These are phyloP conservation scores for Deroptyus accipitrinus DNA, from an alignment of 2,113 vertebrate genomes.

Conservation along the genomic window DNA sequence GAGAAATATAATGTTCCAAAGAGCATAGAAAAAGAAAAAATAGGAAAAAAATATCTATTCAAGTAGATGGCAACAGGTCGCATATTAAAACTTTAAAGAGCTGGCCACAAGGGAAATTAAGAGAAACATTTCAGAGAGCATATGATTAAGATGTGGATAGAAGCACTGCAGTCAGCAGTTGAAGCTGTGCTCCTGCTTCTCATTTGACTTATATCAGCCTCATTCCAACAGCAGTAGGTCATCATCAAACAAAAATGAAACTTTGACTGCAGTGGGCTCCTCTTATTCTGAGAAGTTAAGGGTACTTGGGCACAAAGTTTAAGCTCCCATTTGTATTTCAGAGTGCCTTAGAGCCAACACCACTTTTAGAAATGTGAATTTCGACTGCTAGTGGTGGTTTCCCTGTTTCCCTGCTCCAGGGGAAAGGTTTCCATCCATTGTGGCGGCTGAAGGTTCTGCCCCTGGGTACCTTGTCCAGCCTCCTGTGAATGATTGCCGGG, in stretches of 20 bases:
- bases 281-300: background rate
- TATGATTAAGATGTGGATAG: constrained; percentile 34
- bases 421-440: background rate
- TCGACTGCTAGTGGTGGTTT: background rate
- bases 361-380: background rate
- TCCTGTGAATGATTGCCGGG: background rate
- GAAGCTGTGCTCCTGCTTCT: constrained; percentile 11
- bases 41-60: background rate
- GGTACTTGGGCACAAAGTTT: background rate
- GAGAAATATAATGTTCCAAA: background rate
- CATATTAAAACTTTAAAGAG: constrained; percentile 25
- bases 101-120: constrained; percentile 12
- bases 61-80: constrained; percentile 23
- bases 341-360: background rate
- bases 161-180: constrained; percentile 17
- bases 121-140: constrained; percentile 8
- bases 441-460: background rate
- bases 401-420: background rate
- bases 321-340: background rate
- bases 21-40: background rate
- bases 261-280: background rate
- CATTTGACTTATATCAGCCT: background rate
- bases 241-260: constrained; percentile 7
- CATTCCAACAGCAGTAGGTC: background rate
- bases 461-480: background rate